These are phyloP conservation scores for Ailuropoda melanoleuca DNA, from an alignment of 2,113 vertebrate species.

Conservation along the genomic window DNA sequence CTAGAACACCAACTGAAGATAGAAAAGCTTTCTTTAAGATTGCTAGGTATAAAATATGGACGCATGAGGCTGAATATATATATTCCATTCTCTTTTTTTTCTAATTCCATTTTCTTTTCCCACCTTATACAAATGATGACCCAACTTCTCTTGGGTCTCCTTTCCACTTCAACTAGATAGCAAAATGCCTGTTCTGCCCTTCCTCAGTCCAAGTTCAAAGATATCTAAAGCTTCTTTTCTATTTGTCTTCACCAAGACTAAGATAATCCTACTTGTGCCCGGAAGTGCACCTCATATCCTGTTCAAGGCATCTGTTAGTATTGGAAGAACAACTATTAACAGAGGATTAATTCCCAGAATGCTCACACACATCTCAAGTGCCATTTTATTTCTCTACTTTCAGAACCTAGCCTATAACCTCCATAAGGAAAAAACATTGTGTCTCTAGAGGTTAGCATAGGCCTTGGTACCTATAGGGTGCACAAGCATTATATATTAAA, in stretches of 20 bases:
- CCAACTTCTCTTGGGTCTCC: background rate
- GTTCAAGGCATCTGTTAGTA: background rate
- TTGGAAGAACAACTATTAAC: constrained; percentile 19
- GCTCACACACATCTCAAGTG: background rate
- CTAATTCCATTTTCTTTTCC: background rate
- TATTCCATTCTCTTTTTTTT: background rate
- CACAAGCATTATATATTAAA: background rate
- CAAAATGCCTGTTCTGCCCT: background rate
- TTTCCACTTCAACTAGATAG: background rate
- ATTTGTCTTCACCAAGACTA: background rate
- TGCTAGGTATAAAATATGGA: background rate
- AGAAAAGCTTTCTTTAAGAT: background rate
- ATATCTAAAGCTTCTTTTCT: background rate
- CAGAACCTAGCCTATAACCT: background rate
- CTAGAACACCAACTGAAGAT: background rate
- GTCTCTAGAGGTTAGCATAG: background rate
- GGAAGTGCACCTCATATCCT: background rate
- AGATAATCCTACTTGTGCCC: background rate
- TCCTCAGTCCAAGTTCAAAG: constrained; percentile 24
- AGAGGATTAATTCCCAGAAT: background rate
- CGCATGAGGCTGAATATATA: background rate
- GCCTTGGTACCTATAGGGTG: background rate
- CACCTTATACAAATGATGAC: background rate
- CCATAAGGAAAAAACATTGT: background rate
- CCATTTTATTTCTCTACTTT: background rate